These are phyloP conservation scores for Corydoras sp. DNA, from an alignment of 2,113 vertebrate genomes.

Conservation along the genomic window DNA sequence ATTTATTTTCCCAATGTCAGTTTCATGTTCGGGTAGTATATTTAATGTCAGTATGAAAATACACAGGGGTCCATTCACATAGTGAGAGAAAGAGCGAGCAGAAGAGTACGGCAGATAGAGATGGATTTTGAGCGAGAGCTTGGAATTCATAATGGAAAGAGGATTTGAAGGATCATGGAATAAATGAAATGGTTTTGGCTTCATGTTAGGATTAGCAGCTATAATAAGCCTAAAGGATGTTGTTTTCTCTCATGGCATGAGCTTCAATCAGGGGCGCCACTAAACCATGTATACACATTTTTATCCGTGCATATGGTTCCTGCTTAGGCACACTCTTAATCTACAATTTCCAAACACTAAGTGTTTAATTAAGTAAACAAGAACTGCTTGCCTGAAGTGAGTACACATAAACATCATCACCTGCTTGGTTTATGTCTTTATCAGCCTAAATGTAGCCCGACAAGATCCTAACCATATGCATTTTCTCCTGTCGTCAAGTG, in stretches of 20 bases:
- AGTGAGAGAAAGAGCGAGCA: neutral
- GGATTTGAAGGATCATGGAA: conserved; percentile 33
- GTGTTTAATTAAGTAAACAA: neutral
- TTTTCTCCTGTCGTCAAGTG: too few species aligned
- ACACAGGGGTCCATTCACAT: neutral
- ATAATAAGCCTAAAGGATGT: conserved; percentile 40
- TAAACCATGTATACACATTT: conserved; percentile 4
- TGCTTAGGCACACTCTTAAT: conserved; percentile 12
- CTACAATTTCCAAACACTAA: conserved; percentile 12
- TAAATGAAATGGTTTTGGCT: conserved; percentile 44
- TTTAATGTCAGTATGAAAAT: conserved; percentile 17
- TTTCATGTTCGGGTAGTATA: neutral
- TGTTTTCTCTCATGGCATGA: conserved; percentile 21
- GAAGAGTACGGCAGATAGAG: neutral
- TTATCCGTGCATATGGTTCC: conserved; percentile 2
- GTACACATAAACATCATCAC: too few species aligned
- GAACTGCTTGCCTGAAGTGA: neutral
- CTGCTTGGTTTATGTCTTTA: too few species aligned
- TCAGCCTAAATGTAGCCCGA: too few species aligned
- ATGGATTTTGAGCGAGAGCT: conserved; percentile 5
- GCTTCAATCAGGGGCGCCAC: conserved; percentile 11
- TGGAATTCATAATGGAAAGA: conserved; percentile 13
- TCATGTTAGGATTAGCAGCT: conserved; percentile 41
- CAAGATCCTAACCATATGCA: too few species aligned
- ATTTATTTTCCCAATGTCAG: neutral